Evolutionary conservation across 2,113 vertebrate species (phyloP), one percentile per base, ranked within the genome.

Genomic region (Brachyistius frenatus): DNA sequence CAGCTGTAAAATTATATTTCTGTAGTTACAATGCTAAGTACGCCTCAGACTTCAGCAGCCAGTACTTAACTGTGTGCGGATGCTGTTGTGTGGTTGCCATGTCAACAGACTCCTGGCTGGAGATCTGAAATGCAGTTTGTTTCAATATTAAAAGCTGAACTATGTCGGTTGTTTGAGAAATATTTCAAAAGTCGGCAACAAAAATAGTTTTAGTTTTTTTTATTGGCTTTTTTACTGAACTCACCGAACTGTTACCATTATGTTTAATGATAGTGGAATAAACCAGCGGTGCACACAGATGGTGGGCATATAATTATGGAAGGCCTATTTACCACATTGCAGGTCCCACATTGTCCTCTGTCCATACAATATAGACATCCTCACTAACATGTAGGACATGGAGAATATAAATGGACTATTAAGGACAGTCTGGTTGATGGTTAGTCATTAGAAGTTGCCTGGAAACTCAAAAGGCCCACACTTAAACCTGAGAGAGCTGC

Each of bases 31-130:
- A 23, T 0, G 1, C 23, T 5, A 7, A 41, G 30, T 52, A 30
- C 5, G 7, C 3, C 3, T 55, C 63, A 35, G 53, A 57, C 15
- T 32, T 8, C 14, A 13, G 58, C 41, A 10, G 41, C 30, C 23
- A n/a, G 23, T 57, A 7, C 31, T 44, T 49, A 44, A 35, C 5
- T 23, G 11, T 55, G 30, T 55, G 31, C 61, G 54, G 23, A 60
- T 75, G 23, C 41, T 41, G 15, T 76, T 67, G 69, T 56, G 16
- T 9, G 35, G 82, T 88, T 88, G 74, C 72, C 79, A 83, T 85
- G 71, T 53, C 74, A 79, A 82, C 80, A 61, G 33, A 66, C 41
- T 54, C 14, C 15, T 31, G 46, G 15, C 63, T 9, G 23, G 14
- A n/a, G 60, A 10, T 64, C 11, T 66, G 41, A 64, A 76, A 73